Base-by-base conservation (phyloP, 2,888 invertebrate species). In the Panopea generosa region DNA sequence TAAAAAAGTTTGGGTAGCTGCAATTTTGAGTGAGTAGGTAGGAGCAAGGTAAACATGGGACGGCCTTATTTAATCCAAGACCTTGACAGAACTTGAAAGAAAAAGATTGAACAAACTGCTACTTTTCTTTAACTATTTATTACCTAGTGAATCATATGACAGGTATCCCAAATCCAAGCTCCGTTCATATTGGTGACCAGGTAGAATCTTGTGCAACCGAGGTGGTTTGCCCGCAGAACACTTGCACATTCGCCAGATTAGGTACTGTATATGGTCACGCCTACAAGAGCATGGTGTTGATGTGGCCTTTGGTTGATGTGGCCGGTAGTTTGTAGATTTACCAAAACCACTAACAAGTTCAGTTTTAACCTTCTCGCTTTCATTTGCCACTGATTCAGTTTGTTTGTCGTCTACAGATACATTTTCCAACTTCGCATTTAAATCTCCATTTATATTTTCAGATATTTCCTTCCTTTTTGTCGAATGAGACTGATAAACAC, bases 131-230 rank as follows among this genome's bases (percentile, higher is more conserved):
- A 47, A 47, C 57, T 11, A 7, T 68, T 69, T 59, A 56, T 72
- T 75, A 75, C 75, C 80, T 73, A 76, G 49, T 18, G 80, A 80
- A 49, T 76, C 76, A 72, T 66, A 73, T 14, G 80, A 76, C 59
- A 62, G 68, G 69, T 76, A 80, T 16, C 80, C 80, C 43, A 66
- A 40, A 62, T 80, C 80, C 2, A 66, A 38, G 45, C 61, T 61
- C 50, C 56, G 11, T 14, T 80, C 80, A 24, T 33, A 33, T 11
- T 52, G 63, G n/a, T 57, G 18, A 20, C 55, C 33, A 4, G 43
- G 53, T 1, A 53, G 9, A 4, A 73, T 49, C 40, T 60, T 27
- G n/a, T 72, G 52, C 18, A 72, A 9, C 33, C 53, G 53, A 11
- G 72, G 67, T 33, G 60, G 57, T 9, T 45, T 61, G 2, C 77